Evolutionary conservation across 64 coral and sea anemone genomes (phyloP), one percentile per base, ranked within the genome.

Genomic region (Montipora capricornis): DNA sequence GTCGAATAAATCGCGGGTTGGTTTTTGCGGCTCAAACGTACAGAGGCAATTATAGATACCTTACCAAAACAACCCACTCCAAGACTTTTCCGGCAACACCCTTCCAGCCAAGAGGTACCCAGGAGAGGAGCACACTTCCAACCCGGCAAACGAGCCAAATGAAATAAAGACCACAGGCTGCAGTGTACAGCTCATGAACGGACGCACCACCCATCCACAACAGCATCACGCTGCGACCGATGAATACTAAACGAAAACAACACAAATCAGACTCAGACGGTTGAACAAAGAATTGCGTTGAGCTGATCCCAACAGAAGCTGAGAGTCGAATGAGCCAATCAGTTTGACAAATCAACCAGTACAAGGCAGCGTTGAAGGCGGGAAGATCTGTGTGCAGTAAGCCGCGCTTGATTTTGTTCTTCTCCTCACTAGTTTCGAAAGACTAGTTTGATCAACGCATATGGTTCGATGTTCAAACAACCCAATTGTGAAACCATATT

Each of bases 151-250:
- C 83, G 12, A 99, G 92, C 98, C 98, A 99, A 14, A 99, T 99
- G 8, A 96, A 44, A 20, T 99, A 99, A 19, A 99, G 81, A 82
- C 98, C 98, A 90, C 95, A 99, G 5, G 98, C 98, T 37, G 98
- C 98, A 2, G 98, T 99, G 76, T 99, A 99, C 10, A 99, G 92
- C 68, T 99, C 98, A 49, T 99, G 98, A 6, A 99, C 98, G 14
- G 95, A 78, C 19, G 94, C 79, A 46, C 92, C 91, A 51, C 94
- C 91, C 89, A 99, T 94, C 89, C 95, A 96, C 9, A 99, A 29
- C 2, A 79, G 78, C 98, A 99, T 99, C 0, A 99, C 88, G 19
- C 78, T 90, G 67, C 98, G 98, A 20, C 98, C 98, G 85, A 96
- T 91, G 61, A 80, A 80, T 71, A 99, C 98, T 98, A 70, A 24